Base-by-base conservation (phyloP, 2,888 invertebrate genomes). In the Lycocerus yunnanus region DNA sequence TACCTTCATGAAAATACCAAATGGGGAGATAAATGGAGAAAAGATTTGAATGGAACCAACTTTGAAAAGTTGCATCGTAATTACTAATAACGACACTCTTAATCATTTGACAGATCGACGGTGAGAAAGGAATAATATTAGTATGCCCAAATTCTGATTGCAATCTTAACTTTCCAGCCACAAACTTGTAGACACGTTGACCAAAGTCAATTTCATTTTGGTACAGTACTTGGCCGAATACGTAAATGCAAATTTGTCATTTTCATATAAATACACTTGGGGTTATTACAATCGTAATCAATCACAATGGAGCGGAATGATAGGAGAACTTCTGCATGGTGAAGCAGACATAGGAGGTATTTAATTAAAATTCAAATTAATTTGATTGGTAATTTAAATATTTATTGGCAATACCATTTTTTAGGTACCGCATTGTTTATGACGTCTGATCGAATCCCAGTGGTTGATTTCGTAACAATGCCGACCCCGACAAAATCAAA, bases 401-500 rank as follows among this genome's bases (percentile, higher is more conserved):
- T 21, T 21, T 21, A 21, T 15, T 63, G 13, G 9, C 10, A 20
- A 65, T 27, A 43, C 11, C 66, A 67, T 20, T 70, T 84, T 85
- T 61, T 81, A 91, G 92, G 92, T 0, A 91, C 92, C 1, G 90
- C 92, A 2, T 88, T 92, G 85, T 92, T 93, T 81, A 87, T 93
- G 72, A 91, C 91, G 0, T 82, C 87, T 1, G 91, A 93, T 81
- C 88, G 93, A 3, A 86, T 92, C 68, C 87, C 89, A 0, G 87
- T 91, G 18, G 89, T 93, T 5, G 91, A 93, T 79, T 93, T 92
- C 82, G 89, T 93, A 67, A 89, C 92, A 27, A 91, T 93, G 86
- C 91, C 92, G 13, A 91, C 92, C 0, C 90, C 91, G 1, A 92
- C 92, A 0, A 87, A 89, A 79, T 93, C 92, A 0, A 91, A 91